These are phyloP conservation scores for Rhimphoctona megacephalus DNA, from an alignment of 2,888 invertebrate genomes.

Conservation along the genomic window DNA sequence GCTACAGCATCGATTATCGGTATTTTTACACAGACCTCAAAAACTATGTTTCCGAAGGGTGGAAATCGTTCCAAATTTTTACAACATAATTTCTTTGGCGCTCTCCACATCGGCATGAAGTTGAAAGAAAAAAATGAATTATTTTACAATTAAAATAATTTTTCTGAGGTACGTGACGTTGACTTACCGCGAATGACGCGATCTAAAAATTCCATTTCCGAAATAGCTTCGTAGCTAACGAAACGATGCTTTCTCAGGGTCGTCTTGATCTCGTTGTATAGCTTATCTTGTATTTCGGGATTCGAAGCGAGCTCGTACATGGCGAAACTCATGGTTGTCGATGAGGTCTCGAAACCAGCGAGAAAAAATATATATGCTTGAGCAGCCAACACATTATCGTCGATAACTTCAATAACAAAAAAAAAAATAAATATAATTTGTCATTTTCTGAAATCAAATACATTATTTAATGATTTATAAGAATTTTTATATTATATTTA, in stretches of 20 bases:
- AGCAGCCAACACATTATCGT: conserved; percentile 73
- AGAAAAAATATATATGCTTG: conserved; percentile 76
- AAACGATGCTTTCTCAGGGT: conserved; percentile 65
- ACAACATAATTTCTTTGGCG: conserved; percentile 43
- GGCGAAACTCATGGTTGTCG: conserved; percentile 75
- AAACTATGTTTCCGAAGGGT: background rate
- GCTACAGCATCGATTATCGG: conserved; percentile 29
- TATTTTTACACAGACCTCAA: background rate
- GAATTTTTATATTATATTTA: too few species aligned
- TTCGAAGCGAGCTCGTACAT: conserved; percentile 76
- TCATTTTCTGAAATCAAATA: background rate
- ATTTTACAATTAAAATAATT: background rate
- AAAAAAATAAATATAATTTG: background rate
- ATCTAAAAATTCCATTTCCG: conserved; percentile 74
- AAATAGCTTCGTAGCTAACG: conserved; percentile 71
- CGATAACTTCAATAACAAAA: conserved; percentile 59
- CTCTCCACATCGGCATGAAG: background rate
- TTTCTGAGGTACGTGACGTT: conserved; percentile 15
- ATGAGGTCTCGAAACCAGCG: conserved; percentile 78
- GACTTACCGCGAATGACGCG: conserved; percentile 72
- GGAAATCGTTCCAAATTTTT: conserved; percentile 26
- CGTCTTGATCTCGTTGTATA: conserved; percentile 73
- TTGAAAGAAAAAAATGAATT: background rate
- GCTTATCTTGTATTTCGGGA: conserved; percentile 73
- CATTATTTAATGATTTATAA: background rate